A percentile compares a stretch with the other conserved stretches of the same genome.
Evolutionary conservation across 1,140 invertebrate species (phyloP).

Genomic region (Habropoda laboriosa): DNA sequence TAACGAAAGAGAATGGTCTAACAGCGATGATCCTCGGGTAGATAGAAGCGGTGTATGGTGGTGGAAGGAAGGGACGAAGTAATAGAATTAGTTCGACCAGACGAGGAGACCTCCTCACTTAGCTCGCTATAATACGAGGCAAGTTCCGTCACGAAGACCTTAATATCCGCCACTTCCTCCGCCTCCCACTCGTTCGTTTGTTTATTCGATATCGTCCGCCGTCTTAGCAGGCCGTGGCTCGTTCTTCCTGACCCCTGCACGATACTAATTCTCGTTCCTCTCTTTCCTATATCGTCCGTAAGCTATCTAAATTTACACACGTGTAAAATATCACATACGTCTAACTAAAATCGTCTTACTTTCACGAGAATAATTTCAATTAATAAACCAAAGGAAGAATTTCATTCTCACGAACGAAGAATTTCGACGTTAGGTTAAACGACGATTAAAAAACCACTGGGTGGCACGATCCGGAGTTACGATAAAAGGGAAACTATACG

Average conservation of each 20-base stretch:
- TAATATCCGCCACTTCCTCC: constrained; percentile 73
- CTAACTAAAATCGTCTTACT: too few species aligned
- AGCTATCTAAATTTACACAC: neutral
- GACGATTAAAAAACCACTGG: constrained; percentile 73
- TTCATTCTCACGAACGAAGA: constrained; percentile 42
- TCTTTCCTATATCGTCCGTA: constrained; percentile 1
- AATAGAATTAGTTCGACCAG: constrained; percentile 71
- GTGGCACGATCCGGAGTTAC: constrained; percentile 50
- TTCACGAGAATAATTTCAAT: too few species aligned
- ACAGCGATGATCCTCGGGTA: constrained; percentile 49
- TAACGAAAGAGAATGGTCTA: constrained; percentile 15
- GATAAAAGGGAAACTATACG: constrained; percentile 66
- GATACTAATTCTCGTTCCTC: constrained; percentile 54
- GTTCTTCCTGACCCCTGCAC: constrained; percentile 53
- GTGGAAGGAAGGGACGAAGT: constrained; percentile 56
- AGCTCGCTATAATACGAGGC: constrained; percentile 66
- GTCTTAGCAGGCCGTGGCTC: constrained; percentile 55
- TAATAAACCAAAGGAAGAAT: too few species aligned
- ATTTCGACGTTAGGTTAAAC: constrained; percentile 73
- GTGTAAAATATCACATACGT: too few species aligned
- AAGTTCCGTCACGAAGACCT: constrained; percentile 74
- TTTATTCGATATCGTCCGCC: constrained; percentile 72
- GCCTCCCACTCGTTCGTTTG: constrained; percentile 70
- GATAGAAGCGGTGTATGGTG: constrained; percentile 35
- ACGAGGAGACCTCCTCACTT: constrained; percentile 65